Conservation (phyloP, 1,140 invertebrate genomes). For the Drosophila bipectinata region DNA sequence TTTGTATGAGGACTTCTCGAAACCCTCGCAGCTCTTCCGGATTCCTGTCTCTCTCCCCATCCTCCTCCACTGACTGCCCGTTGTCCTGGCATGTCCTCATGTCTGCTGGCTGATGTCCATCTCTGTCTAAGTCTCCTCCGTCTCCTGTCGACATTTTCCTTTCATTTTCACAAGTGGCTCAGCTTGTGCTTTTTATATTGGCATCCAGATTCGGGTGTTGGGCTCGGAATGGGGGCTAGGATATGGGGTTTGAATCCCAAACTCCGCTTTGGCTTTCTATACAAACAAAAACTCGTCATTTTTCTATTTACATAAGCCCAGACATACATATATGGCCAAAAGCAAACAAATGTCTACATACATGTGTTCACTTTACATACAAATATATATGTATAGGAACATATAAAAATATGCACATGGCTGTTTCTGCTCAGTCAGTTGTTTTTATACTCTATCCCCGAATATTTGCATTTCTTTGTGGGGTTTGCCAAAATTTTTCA, state of each 20-base stretch:
- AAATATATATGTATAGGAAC: constrained; percentile 16
- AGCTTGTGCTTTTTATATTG: constrained; percentile 71
- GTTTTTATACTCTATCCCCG: constrained; percentile 30
- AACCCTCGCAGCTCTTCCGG: not conserved
- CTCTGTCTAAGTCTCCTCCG: constrained; percentile 7
- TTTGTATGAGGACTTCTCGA: constrained; percentile 33
- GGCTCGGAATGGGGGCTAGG: constrained; percentile 17
- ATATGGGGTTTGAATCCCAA: constrained; percentile 7
- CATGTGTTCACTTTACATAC: constrained; percentile 12
- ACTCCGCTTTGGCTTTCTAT: constrained; percentile 38
- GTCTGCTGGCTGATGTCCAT: constrained; percentile 44
- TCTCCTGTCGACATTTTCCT: constrained; percentile 64
- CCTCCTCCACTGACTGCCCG: constrained; percentile 9
- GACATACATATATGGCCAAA: constrained; percentile 24
- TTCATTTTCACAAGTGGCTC: constrained; percentile 79
- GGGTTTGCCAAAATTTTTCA: not conserved
- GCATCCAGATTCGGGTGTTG: constrained; percentile 59
- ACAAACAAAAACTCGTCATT: constrained; percentile 66
- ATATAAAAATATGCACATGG: constrained; percentile 54
- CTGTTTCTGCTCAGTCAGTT: constrained; percentile 51
- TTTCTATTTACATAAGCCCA: constrained; percentile 72
- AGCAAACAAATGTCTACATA: constrained; percentile 23
- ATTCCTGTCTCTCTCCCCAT: not conserved
- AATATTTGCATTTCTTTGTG: constrained; percentile 29
- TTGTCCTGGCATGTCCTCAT: constrained; percentile 23